Conservation (phyloP, 37 sponge, comb jelly and placozoan genomes). For the Halichondria panicea region DNA sequence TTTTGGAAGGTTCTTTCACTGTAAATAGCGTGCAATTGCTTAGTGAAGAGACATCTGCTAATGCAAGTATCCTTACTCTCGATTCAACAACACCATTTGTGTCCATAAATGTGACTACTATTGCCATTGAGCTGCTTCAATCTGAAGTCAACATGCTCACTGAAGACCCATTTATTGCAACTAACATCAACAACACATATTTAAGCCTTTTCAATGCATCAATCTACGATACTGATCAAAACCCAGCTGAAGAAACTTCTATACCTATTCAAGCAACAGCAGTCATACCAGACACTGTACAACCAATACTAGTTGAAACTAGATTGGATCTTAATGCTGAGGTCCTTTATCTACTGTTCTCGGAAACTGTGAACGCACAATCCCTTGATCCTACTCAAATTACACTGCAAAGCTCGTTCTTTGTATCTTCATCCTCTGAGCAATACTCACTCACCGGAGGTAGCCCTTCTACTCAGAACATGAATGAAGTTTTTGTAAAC, state of each 20-base stretch:
- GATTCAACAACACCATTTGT: conserved; percentile 11
- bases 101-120: conserved; percentile 22
- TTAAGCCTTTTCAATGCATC: conserved; percentile 34
- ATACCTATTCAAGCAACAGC: conserved; percentile 29
- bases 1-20: conserved; percentile 23
- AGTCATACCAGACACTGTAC: conserved; percentile 26
- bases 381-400: conserved; percentile 62
- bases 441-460: conserved; percentile 60
- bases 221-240: conserved; percentile 41
- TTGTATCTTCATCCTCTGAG: background rate
- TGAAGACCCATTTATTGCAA: conserved; percentile 65
- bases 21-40: conserved; percentile 42
- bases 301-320: conserved; percentile 37
- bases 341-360: conserved; percentile 60
- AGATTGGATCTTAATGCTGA: conserved; percentile 57
- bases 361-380: conserved; percentile 72
- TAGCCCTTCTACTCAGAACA: conserved; percentile 18
- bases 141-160: conserved; percentile 73
- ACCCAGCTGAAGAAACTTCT: conserved; percentile 15
- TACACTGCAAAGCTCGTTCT: conserved; percentile 52
- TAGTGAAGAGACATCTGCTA: conserved; percentile 26
- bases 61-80: conserved; percentile 17
- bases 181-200: conserved; percentile 42
- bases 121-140: conserved; percentile 44
- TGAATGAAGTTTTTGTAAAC: conserved; percentile 37